Base-by-base conservation (phyloP, 2,797 vertebrate species). In the Enteromius radiatus region DNA sequence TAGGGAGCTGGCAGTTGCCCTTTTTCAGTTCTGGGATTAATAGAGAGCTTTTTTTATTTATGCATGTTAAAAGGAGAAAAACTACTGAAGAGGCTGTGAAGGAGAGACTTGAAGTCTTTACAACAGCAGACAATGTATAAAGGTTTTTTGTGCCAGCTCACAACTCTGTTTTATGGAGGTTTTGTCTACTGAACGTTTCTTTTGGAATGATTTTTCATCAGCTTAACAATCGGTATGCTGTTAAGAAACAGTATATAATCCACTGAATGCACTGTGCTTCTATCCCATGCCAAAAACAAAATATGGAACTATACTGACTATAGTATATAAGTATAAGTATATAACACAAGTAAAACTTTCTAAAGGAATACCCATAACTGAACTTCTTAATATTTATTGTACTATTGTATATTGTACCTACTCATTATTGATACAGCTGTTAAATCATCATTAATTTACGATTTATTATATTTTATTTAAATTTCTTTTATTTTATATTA, bases 21-120 rank as follows among this genome's bases (percentile, higher is more conserved):
- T n/a, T 33, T 61, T 81, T 73, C 3, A 64, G 11, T 38, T 78
- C 14, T 68, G 59, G 31, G 38, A 64, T 33, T 15, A 63, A 59
- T 64, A 59, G 14, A 47, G 5, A 11, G 8, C 11, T 19, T 64
- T 36, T 11, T 43, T 33, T 63, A 15, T 31, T 47, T 21, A 33
- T 61, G 0, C 19, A 26, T 43, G 7, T 43, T 17, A n/a, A 47
- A 28, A 31, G 3, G 73, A 76, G 4, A 64, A 64, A 15, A 64
- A 9, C 6, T 59, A 54, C 8, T 49, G 1, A 19, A 1, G 7
- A 64, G 61, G 28, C 7, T 19, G 6, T 33, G 28, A 64, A 28
- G 28, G 15, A 33, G 3, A 31, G 14, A 31, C 15, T 31, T 15
- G 3, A 28, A 61, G 12, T 61, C 56, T 61, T 26, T 59, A 28